Conservation (phyloP, 2,113 vertebrate genomes). For the Tichodroma muraria region DNA sequence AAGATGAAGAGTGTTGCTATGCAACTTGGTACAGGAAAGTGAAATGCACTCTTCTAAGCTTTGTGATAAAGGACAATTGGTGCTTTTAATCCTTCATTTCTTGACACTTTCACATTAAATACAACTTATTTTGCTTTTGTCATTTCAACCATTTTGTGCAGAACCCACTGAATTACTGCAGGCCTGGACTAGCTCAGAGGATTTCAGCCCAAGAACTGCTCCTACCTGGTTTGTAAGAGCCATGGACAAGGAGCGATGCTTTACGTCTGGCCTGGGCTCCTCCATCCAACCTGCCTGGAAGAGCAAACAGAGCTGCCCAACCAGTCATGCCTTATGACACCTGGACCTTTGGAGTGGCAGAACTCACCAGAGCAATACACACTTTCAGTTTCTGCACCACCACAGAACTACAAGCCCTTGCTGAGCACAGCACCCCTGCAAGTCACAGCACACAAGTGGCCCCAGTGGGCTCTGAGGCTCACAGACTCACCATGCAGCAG, state of each 20-base stretch:
- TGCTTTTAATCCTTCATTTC: background rate
- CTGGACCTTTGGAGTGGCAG: background rate
- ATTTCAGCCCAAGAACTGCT: background rate
- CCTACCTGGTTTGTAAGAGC: background rate
- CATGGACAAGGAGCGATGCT: fast-evolving
- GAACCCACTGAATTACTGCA: background rate
- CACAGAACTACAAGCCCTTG: background rate
- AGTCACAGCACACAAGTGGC: background rate
- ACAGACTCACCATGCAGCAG: background rate
- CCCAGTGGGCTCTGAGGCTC: fast-evolving
- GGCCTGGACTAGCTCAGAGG: background rate
- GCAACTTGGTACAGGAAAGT: background rate
- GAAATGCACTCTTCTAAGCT: background rate
- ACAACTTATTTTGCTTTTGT: background rate
- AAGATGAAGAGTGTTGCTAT: background rate
- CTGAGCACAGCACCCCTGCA: background rate
- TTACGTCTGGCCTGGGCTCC: background rate
- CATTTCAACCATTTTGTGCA: background rate
- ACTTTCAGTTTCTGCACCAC: background rate
- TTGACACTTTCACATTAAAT: background rate
- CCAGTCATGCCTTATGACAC: background rate
- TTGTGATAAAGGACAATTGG: background rate
- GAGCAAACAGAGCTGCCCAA: fast-evolving
- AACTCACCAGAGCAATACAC: background rate
- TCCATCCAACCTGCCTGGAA: background rate